Evolutionary conservation across 2,888 invertebrate species (phyloP).

Genomic region (Ceratothoa steindachneri): DNA sequence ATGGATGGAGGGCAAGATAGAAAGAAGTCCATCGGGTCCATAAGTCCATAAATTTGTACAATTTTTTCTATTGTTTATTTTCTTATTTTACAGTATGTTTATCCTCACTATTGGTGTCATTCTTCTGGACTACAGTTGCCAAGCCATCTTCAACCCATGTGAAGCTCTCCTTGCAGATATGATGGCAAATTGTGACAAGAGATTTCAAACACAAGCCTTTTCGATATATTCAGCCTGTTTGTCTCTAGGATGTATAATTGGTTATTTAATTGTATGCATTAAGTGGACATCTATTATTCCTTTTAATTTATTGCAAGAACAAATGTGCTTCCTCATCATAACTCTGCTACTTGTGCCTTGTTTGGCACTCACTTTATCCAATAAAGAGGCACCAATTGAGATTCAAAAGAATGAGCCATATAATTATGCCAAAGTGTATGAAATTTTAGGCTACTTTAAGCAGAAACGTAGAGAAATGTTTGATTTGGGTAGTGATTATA

Average conservation of each 20-base stretch:
- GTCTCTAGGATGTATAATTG: slow-evolving; percentile 52
- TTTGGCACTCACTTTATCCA: background rate
- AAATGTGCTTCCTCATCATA: background rate
- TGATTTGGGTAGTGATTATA: too few relatives aligned
- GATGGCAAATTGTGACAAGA: slow-evolving; percentile 41
- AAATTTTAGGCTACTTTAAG: too few relatives aligned
- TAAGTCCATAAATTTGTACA: too few relatives aligned
- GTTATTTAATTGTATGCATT: slow-evolving; percentile 51
- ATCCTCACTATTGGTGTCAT: slow-evolving; percentile 49
- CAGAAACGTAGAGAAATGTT: too few relatives aligned
- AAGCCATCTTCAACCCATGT: slow-evolving; percentile 51
- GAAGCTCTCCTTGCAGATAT: slow-evolving; percentile 51
- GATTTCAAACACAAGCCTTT: slow-evolving; percentile 48
- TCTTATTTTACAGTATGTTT: slow-evolving; percentile 20
- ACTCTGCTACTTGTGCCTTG: background rate
- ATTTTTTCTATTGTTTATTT: background rate
- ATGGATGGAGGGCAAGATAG: too few relatives aligned
- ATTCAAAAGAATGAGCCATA: background rate
- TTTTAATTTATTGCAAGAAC: background rate
- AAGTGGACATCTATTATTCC: slow-evolving; percentile 49
- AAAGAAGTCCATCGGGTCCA: too few relatives aligned
- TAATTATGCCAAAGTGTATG: too few relatives aligned
- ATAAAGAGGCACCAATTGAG: background rate
- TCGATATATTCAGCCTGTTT: slow-evolving; percentile 51
- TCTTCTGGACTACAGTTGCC: slow-evolving; percentile 50